Base-by-base conservation (phyloP, 2,113 vertebrate genomes). In the Eulemur macaco region DNA sequence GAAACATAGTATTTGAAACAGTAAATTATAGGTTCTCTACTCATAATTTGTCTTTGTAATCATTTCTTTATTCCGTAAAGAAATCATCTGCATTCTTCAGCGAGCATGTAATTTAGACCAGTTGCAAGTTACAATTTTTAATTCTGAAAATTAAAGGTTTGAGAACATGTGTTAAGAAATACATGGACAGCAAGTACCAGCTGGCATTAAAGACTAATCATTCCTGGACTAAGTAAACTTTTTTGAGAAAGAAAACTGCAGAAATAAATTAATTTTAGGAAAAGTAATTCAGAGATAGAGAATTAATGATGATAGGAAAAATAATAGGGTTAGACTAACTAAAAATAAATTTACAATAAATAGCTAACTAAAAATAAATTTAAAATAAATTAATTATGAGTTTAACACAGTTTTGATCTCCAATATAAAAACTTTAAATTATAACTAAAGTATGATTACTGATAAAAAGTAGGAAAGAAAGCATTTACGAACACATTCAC, bases 131-230 rank as follows among this genome's bases (percentile, higher is more conserved):
- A 84, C 27, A n/a, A 17, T 74, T 84, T 88, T 87, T 95, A 96
- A 91, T 87, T 91, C 50, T 93, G 86, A 93, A 95, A 91, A 91
- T 87, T 54, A 87, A 90, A 80, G 42, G 37, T 80, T 83, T 90
- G 60, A 84, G 39, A 84, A 74, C 37, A 74, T 29, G 8, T 78
- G 56, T 91, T 84, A 87, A 66, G 50, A 96, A 88, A 66, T 83
- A 76, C 60, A 74, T 25, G 39, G 74, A 86, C 8, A 86, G 47
- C 27, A 76, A 42, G 39, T 69, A 50, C 13, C 31, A 93, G 66
- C 27, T 76, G 52, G 56, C 3, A 52, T 91, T 86, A 74, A 92
- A 74, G 13, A 74, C 13, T 39, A 82, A 54, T 42, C 25, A 60
- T 81, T 86, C 84, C 47, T 78, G 21, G 39, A 78, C 76, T 95